Evolutionary conservation across 2,888 invertebrate species (phyloP), one percentile per base, ranked within the genome.

Genomic region (Cistogaster globosa): DNA sequence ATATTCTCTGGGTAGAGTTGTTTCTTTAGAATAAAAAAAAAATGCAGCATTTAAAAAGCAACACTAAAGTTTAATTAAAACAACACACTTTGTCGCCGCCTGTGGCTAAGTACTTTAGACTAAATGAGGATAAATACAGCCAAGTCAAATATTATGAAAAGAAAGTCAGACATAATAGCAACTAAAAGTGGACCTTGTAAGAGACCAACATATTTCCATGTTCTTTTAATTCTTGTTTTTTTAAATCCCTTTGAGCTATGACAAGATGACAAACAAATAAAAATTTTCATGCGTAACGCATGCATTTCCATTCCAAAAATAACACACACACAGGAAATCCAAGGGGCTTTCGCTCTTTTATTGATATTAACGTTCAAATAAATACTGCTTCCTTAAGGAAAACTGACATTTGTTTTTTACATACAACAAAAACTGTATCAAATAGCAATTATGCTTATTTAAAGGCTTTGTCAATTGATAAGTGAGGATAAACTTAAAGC

Each of bases 21-120:
- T 53, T 53, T n/a, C 45, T 42, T 42, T 12, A 12, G 42, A 11
- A 32, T 8, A 32, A 8, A 26, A 60, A 26, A 58, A 63, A 69
- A 75, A 71, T 51, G 51, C 65, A 77, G 18, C 42, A 36, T 76
- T 82, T 69, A 63, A 63, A 42, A 18, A 48, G 32, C 57, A 32
- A 58, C 57, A 51, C 38, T 57, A 57, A 81, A 81, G 68, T 81
- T 81, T 81, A 81, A 81, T 81, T 81, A 81, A 81, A 81, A 77
- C 51, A 71, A 67, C 65, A 51, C 76, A 62, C 76, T 71, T 76
- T 76, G 69, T 65, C 20, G 22, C 32, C 71, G 71, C 82, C 65
- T 6, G 14, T 22, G 82, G 82, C 71, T 11, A 77, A 77, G 18
- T 58, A 20, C 45, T 48, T 69, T 55, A 20, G 18, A 71, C 60